phyloP scores from a whole-genome alignment of 1,140 invertebrate species.

The Penaeus chinensis region DNA sequence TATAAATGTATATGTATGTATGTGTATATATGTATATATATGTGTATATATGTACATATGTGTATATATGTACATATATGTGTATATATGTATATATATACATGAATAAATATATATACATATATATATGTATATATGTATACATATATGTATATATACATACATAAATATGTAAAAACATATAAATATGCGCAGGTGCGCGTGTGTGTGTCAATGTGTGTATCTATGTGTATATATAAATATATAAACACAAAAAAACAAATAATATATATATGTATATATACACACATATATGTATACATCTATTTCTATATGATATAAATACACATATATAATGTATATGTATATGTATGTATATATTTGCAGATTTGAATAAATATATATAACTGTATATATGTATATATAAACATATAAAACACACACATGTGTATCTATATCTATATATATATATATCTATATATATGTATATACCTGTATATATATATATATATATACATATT shows the following conservation, averaged over 20 bases:
- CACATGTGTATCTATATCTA: too few species aligned
- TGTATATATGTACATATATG: background rate
- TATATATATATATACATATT: too few species aligned
- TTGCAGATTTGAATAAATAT: too few species aligned
- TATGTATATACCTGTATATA: too few species aligned
- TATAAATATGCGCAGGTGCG: conserved; percentile 1
- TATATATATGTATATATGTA: conserved; percentile 19
- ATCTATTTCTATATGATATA: too few species aligned
- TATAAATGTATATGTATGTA: background rate
- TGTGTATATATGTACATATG: background rate
- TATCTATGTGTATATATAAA: conserved; percentile 16
- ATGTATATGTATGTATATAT: too few species aligned
- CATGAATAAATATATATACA: background rate
- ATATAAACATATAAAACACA: too few species aligned
- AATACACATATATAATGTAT: too few species aligned
- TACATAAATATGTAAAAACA: conserved; percentile 10
- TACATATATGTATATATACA: conserved; percentile 24
- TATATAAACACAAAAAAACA: background rate
- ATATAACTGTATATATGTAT: too few species aligned
- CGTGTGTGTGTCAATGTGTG: background rate
- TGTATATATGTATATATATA: conserved; percentile 1
- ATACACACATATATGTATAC: too few species aligned
- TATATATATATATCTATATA: too few species aligned
- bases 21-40: background rate
- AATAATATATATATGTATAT: too few species aligned